Conservation (phyloP, 2,888 invertebrate species). For the Antheraea yamamai region DNA sequence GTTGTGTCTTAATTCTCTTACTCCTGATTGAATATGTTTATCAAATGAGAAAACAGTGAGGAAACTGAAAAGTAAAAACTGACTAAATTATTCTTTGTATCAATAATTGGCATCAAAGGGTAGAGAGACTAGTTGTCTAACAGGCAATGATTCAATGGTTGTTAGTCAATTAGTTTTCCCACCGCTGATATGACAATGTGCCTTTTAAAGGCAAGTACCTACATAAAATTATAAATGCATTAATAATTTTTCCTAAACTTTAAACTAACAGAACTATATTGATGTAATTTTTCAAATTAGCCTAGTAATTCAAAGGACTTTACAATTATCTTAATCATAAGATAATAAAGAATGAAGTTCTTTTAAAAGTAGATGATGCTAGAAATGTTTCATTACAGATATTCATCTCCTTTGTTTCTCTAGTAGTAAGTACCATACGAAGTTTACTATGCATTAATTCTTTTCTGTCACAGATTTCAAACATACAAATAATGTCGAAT, state of each 20-base stretch:
- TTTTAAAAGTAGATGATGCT: neutral
- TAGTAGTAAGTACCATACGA: neutral
- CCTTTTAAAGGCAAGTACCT: no score
- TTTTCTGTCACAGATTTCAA: neutral
- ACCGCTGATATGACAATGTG: no score
- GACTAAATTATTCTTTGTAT: neutral
- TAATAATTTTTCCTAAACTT: no score
- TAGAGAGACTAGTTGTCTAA: no score
- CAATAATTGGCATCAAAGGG: neutral
- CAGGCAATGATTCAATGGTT: no score
- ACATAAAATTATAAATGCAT: no score
- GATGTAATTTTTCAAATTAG: neutral
- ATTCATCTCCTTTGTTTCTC: neutral
- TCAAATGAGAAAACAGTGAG: neutral
- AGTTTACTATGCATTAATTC: neutral
- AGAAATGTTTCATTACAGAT: neutral
- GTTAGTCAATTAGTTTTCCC: no score
- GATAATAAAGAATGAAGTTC: no score
- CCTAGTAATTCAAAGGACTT: no score
- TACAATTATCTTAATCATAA: no score
- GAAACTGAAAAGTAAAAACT: neutral
- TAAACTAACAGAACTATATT: neutral
- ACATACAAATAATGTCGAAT: constrained; percentile 32
- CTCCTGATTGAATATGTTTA: neutral
- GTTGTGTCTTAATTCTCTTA: neutral